Base-by-base conservation (phyloP, 2,888 invertebrate genomes). In the Zaprionus bogoriensis region DNA sequence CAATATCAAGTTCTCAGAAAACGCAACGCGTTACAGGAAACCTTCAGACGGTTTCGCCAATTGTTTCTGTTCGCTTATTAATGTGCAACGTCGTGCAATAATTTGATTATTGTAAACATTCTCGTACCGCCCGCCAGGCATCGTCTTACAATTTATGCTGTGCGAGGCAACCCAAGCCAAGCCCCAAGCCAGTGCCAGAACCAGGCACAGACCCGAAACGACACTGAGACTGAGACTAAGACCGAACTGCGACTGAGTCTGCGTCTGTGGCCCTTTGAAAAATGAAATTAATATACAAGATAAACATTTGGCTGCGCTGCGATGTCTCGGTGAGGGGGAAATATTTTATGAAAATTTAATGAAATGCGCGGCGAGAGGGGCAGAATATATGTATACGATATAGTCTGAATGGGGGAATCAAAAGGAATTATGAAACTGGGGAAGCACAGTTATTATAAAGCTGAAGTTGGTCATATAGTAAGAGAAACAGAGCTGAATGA, bases 21-120 rank as follows among this genome's bases (percentile, higher is more conserved):
- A 36, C n/a, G n/a, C 42, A 58, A 67, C 41, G 42, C 55, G 20
- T 51, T 54, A 58, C 41, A 47, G 7, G 19, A 36, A 61, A 53
- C 50, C 50, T 28, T 38, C 10, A 9, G n/a, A n/a, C n/a, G n/a
- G n/a, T n/a, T n/a, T n/a, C n/a, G n/a, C 14, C 19, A 9, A 17
- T 42, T 22, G 20, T 27, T 46, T 42, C 50, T 28, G 42, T 44
- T 48, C 57, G 44, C 60, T 76, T 82, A 67, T 70, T 77, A 80
- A 79, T 79, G 77, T 79, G 84, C 79, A 84, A 72, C 74, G 75
- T 63, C 59, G 64, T 77, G 81, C 79, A 84, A 80, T 84, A 84
- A 80, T 77, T 77, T 80, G 68, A 77, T 80, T 79, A 74, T 74
- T 80, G 74, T 77, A 64, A 69, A 64, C 69, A 51, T 45, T 64